Evolutionary conservation across 1,140 invertebrate species (phyloP).

Genomic region (Schmidtea mediterranea): DNA sequence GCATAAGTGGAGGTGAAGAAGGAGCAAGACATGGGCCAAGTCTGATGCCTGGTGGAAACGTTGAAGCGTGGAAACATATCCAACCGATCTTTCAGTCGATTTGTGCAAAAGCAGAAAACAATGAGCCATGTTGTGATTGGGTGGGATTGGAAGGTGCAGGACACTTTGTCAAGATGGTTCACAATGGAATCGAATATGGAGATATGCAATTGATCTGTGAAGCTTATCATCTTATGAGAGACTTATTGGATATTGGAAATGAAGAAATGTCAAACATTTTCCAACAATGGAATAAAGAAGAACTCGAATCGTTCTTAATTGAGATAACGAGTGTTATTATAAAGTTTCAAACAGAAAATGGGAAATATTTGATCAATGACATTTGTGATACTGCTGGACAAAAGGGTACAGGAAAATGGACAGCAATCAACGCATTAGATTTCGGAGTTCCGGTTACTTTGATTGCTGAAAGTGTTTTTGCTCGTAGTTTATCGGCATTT

Average conservation of each 20-base stretch:
- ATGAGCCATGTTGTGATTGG: constrained; percentile 91
- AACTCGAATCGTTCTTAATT: constrained; percentile 85
- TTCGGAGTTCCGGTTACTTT: background rate
- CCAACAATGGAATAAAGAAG: constrained; percentile 76
- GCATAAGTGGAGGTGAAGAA: constrained; percentile 92
- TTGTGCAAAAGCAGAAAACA: constrained; percentile 49
- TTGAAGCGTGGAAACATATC: constrained; percentile 58
- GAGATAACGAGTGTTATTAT: constrained; percentile 90
- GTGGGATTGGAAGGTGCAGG: constrained; percentile 78
- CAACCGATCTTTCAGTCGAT: constrained; percentile 76
- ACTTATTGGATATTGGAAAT: constrained; percentile 42
- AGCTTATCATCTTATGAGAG: constrained; percentile 75
- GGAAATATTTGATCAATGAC: constrained; percentile 53
- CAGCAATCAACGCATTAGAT: background rate
- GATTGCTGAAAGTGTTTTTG: constrained; percentile 35
- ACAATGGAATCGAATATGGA: constrained; percentile 44
- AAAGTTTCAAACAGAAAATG: constrained; percentile 61
- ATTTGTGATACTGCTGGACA: constrained; percentile 85
- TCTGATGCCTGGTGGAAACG: constrained; percentile 80
- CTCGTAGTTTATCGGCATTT: background rate
- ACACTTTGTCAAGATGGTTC: constrained; percentile 95
- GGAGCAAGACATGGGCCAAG: constrained; percentile 86
- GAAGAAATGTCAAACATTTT: constrained; percentile 67
- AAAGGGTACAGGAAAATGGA: constrained; percentile 58
- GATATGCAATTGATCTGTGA: constrained; percentile 99